A percentile compares a stretch with the other conserved stretches of the same genome.
Evolutionary conservation across 2,888 invertebrate species (phyloP).

Genomic region (Sinelater perroti): DNA sequence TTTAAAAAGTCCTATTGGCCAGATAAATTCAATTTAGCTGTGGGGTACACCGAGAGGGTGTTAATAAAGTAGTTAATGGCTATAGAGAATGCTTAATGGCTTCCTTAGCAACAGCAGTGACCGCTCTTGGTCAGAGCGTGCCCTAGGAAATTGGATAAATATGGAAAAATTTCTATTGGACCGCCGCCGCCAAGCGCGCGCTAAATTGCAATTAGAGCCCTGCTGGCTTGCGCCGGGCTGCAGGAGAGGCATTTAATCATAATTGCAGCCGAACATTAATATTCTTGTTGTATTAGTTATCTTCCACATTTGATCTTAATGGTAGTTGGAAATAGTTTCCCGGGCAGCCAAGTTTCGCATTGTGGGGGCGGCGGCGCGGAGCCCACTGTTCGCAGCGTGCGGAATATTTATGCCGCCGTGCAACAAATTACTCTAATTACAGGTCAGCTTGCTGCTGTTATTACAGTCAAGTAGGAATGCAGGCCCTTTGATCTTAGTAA

Average conservation of each 20-base stretch:
- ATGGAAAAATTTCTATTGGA: conserved; percentile 18
- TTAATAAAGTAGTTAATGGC: conserved; percentile 24
- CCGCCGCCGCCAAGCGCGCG: not conserved
- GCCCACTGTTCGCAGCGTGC: conserved; percentile 22
- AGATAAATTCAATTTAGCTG: conserved; percentile 10
- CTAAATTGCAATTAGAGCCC: not conserved
- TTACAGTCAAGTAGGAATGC: conserved; percentile 36
- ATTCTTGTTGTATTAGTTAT: conserved; percentile 53
- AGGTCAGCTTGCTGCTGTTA: conserved; percentile 38
- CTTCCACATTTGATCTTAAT: conserved; percentile 58
- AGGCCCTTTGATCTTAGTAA: conserved; percentile 36
- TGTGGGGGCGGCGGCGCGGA: conserved; percentile 36
- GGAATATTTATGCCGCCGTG: conserved; percentile 42
- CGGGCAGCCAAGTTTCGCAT: conserved; percentile 42
- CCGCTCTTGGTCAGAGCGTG: not conserved
- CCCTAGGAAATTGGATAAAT: conserved; percentile 11
- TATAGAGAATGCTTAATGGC: conserved; percentile 15
- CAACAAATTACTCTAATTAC: conserved; percentile 52
- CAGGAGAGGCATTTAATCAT: conserved; percentile 45
- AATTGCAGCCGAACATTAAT: conserved; percentile 49
- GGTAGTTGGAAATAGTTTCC: conserved; percentile 58
- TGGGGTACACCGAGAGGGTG: conserved; percentile 5
- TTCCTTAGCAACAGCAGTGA: conserved; percentile 5
- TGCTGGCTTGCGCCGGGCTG: conserved; percentile 12
- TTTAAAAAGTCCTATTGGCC: no score